phyloP scores from a whole-genome alignment of 2,797 vertebrate genomes.

The Liparis tanakae region DNA sequence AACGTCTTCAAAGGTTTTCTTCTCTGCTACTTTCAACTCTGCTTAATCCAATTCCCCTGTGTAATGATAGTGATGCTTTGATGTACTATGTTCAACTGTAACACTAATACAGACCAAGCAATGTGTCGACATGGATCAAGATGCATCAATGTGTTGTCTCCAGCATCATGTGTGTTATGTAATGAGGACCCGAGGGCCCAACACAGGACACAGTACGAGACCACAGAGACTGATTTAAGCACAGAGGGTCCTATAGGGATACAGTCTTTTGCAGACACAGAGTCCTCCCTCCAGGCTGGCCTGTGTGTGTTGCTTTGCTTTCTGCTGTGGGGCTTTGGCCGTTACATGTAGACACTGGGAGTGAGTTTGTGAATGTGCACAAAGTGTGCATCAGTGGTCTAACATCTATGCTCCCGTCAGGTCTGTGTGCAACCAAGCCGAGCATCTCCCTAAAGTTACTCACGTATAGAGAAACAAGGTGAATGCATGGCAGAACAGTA shows the following conservation, averaged over 20 bases:
- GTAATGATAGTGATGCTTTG: not conserved
- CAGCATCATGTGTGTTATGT: not conserved
- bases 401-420: conserved; percentile 25
- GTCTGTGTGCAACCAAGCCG: conserved; percentile 33
- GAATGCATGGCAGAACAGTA: conserved; percentile 4
- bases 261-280: conserved; percentile 40
- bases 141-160: not conserved
- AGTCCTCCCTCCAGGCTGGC: conserved; percentile 2
- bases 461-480: conserved; percentile 21
- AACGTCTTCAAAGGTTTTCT: not conserved
- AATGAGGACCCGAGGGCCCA: conserved; percentile 21
- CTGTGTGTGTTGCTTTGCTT: conserved; percentile 20
- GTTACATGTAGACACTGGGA: conserved; percentile 11
- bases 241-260: not conserved
- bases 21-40: not conserved
- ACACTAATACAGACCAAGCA: not conserved
- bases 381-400: conserved; percentile 15
- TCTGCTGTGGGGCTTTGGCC: conserved; percentile 4
- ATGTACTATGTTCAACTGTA: not conserved
- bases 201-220: conserved; percentile 25
- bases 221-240: conserved; percentile 28
- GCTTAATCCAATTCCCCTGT: not conserved
- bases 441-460: conserved; percentile 28
- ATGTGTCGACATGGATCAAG: not conserved
- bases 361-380: conserved; percentile 1